Evolutionary conservation across 2,888 invertebrate species (phyloP).

Genomic region (Leptodirus hochenwartii): DNA sequence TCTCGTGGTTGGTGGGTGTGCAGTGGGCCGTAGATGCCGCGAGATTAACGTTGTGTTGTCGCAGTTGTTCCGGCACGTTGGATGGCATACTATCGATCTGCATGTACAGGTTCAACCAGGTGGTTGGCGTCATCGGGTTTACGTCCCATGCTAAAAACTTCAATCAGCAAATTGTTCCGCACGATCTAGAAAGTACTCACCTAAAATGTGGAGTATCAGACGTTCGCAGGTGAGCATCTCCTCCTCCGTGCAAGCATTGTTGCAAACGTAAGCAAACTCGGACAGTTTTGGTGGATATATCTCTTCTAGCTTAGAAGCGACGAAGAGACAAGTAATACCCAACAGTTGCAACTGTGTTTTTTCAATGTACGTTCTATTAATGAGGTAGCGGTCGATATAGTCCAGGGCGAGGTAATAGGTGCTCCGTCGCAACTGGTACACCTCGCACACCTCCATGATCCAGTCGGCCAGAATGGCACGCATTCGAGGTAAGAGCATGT

Average conservation of each 20-base stretch:
- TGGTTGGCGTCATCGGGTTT: constrained; percentile 75
- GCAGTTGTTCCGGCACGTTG: constrained; percentile 29
- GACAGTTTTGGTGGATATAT: constrained; percentile 93
- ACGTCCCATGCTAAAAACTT: constrained; percentile 83
- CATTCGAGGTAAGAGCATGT: constrained; percentile 84
- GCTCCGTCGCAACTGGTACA: constrained; percentile 86
- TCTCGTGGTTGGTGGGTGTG: too few species aligned
- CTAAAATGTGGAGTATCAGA: constrained; percentile 22
- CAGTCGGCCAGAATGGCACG: constrained; percentile 91
- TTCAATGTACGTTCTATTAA: constrained; percentile 56
- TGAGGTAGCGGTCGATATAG: constrained; percentile 84
- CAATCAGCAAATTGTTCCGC: too few species aligned
- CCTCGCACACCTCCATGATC: constrained; percentile 96
- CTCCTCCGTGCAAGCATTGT: constrained; percentile 78
- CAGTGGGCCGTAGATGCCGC: constrained; percentile 35
- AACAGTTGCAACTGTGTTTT: constrained; percentile 85
- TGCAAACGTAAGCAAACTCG: constrained; percentile 94
- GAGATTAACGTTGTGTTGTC: constrained; percentile 24
- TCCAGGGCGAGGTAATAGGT: constrained; percentile 92
- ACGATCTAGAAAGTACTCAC: too few species aligned
- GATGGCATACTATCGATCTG: too few species aligned
- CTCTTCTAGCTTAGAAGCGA: constrained; percentile 93
- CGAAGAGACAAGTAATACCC: constrained; percentile 87
- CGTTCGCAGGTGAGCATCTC: constrained; percentile 26
- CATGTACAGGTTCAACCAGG: constrained; percentile 89